These are phyloP conservation scores for Xestia c-nigrum DNA, from an alignment of 2,888 invertebrate genomes.

Conservation along the genomic window DNA sequence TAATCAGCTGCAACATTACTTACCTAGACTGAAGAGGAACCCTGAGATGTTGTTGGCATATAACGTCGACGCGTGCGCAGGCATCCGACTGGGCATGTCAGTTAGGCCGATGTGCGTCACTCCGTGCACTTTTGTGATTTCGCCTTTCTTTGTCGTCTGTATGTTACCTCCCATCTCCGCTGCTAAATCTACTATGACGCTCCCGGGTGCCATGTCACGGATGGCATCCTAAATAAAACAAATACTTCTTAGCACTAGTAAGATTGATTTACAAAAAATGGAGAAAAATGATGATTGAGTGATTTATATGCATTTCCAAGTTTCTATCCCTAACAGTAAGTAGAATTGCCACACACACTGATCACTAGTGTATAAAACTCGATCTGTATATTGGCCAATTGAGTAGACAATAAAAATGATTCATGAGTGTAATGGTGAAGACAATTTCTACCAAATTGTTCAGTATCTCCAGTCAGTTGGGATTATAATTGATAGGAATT, in stretches of 20 bases:
- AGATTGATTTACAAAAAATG: neutral
- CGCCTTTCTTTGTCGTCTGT: slow-evolving; percentile 95
- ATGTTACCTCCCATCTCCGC: slow-evolving; percentile 97
- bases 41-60: slow-evolving; percentile 98
- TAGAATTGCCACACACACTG: neutral
- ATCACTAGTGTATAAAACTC: neutral
- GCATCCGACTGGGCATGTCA: slow-evolving; percentile 95
- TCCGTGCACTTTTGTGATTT: slow-evolving; percentile 93
- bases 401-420: neutral
- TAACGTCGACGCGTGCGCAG: slow-evolving; percentile 96
- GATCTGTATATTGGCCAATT: neutral
- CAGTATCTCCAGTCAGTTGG: neutral
- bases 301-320: neutral
- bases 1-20: slow-evolving; percentile 62
- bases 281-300: neutral
- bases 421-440: neutral
- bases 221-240: slow-evolving; percentile 91
- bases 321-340: neutral
- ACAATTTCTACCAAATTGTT: neutral
- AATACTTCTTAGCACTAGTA: neutral
- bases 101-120: slow-evolving; percentile 96
- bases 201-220: slow-evolving; percentile 96
- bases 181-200: slow-evolving; percentile 97
- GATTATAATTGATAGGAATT: slow-evolving; percentile 12
- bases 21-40: slow-evolving; percentile 95